Conservation (phyloP, 2,113 vertebrate genomes). For the Sialia sialis region DNA sequence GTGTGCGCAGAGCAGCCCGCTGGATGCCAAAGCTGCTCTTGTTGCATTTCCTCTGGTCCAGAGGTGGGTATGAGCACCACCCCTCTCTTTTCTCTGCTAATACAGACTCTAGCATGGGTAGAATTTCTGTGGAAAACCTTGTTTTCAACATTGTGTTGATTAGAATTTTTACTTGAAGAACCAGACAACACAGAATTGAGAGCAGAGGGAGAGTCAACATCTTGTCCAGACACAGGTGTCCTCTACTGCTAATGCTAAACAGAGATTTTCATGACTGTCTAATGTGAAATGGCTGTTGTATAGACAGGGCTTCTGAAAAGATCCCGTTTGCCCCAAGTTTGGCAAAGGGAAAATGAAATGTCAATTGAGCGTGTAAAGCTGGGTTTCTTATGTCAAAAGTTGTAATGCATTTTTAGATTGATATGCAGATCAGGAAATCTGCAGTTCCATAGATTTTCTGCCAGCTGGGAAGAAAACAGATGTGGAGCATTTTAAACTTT, state of each 20-base stretch:
- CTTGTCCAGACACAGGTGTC: neutral
- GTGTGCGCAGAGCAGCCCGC: neutral
- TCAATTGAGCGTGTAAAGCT: neutral
- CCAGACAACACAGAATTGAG: neutral
- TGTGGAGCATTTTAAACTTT: neutral
- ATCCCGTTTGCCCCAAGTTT: neutral
- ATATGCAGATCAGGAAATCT: neutral
- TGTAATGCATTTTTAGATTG: neutral
- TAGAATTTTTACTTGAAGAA: neutral
- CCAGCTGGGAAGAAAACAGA: neutral
- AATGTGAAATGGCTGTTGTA: neutral
- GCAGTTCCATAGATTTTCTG: neutral
- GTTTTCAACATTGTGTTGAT: neutral
- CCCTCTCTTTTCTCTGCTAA: no score
- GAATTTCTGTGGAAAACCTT: neutral
- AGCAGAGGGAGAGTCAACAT: neutral
- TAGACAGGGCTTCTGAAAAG: neutral
- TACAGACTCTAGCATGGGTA: neutral
- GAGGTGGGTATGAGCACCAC: neutral
- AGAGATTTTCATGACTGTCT: neutral
- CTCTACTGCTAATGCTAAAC: neutral
- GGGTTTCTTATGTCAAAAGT: neutral
- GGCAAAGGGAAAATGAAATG: neutral
- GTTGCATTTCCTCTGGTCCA: fast-evolving
- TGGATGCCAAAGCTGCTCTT: neutral